Evolutionary conservation across 2,888 invertebrate species (phyloP), one percentile per base, ranked within the genome.

Genomic region (Venusia cambrica): DNA sequence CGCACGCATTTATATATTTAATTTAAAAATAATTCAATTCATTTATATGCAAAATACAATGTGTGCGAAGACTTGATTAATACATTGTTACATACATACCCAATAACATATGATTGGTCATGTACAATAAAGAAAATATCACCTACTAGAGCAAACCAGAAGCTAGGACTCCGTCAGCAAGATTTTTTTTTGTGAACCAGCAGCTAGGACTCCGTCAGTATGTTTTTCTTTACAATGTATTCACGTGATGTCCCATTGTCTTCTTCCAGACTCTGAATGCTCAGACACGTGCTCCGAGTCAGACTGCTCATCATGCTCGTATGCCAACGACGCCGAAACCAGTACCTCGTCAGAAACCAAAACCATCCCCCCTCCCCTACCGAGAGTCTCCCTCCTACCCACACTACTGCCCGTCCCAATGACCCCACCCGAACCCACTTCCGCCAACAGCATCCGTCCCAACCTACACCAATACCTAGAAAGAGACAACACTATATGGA

Each of bases 201-300:
- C n/a, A n/a, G n/a, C n/a, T n/a, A n/a, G n/a, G n/a, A n/a, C n/a
- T n/a, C n/a, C n/a, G n/a, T n/a, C n/a, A n/a, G n/a, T n/a, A n/a
- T n/a, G n/a, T n/a, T n/a, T n/a, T n/a, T n/a, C n/a, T n/a, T n/a
- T n/a, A n/a, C 28, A 33, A 6, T 48, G 50, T 47, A 38, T 12
- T 17, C 4, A 8, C 4, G 8, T 22, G 1, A 8, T 5, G 8
- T 5, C 28, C 30, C 63, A 57, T 35, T 15, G 0, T 20, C 5
- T n/a, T 9, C 30, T 74, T 69, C 38, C 85, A 88, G 92, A 90
- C 52, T 93, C 93, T 0, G 91, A 90, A 20, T 93, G 93, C 63
- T 94, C 94, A 0, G 89, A 90, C 27, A 90, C 92, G 0, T 92
- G 93, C 5, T 92, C 93, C 0, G 89, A n/a, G n/a, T n/a, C n/a